phyloP scores from a whole-genome alignment of 92 coral and sea anemone species.

The Actinernus sp. region DNA sequence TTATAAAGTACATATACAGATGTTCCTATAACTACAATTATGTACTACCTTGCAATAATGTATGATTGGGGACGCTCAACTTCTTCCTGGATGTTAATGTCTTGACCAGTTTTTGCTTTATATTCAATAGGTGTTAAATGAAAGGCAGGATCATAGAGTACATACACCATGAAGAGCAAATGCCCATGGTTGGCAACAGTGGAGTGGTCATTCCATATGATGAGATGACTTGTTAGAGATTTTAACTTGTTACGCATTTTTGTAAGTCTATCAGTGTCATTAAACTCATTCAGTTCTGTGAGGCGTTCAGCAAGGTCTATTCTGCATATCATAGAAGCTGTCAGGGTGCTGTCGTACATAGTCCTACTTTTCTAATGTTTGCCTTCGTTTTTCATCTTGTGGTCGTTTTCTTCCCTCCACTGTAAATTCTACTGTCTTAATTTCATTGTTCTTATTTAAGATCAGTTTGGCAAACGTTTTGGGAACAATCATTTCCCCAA shows the following conservation, averaged over 20 bases:
- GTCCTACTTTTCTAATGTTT: not conserved
- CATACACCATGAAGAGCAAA: slow-evolving; percentile 18
- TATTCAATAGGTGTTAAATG: slow-evolving; percentile 15
- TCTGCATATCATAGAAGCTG: not conserved
- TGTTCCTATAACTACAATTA: no score
- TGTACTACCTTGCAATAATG: no score
- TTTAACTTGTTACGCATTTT: slow-evolving; percentile 9
- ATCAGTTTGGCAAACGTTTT: slow-evolving; percentile 18
- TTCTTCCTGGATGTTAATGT: slow-evolving; percentile 18
- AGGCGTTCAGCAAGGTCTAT: slow-evolving; percentile 5
- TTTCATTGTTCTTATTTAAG: slow-evolving; percentile 16
- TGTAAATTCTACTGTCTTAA: not conserved
- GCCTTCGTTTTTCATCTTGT: slow-evolving; percentile 18
- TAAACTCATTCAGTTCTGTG: slow-evolving; percentile 7
- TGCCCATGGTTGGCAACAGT: slow-evolving; percentile 47
- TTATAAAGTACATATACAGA: no score
- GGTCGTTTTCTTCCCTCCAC: slow-evolving; percentile 30
- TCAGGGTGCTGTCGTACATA: slow-evolving; percentile 16
- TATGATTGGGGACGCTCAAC: slow-evolving; percentile 22
- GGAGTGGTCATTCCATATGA: slow-evolving; percentile 48
- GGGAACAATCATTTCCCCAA: slow-evolving; percentile 45
- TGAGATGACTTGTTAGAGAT: slow-evolving; percentile 30
- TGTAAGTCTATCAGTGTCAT: not conserved
- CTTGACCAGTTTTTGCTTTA: slow-evolving; percentile 31
- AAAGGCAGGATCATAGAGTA: slow-evolving; percentile 29